phyloP scores from a whole-genome alignment of 2,797 vertebrate genomes.

The Holocentrus rufus region DNA sequence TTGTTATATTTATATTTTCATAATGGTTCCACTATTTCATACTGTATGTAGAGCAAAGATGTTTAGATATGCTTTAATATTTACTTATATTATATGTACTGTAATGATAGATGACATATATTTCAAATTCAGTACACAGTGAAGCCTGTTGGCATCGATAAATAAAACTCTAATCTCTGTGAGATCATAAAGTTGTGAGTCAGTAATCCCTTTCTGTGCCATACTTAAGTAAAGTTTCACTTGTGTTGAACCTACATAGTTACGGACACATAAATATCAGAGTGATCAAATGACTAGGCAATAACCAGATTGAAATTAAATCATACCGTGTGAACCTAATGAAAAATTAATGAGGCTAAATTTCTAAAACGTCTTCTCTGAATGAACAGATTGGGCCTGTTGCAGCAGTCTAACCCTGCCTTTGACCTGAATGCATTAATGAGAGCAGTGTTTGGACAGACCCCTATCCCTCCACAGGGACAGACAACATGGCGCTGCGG shows the following conservation, averaged over 20 bases:
- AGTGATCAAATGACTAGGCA: constrained; percentile 57
- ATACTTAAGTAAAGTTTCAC: too few relatives aligned
- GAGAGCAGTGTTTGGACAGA: constrained; percentile 56
- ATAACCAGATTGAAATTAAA: constrained; percentile 66
- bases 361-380: constrained; percentile 49
- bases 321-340: constrained; percentile 61
- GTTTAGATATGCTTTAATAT: too few relatives aligned
- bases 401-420: constrained; percentile 37
- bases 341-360: constrained; percentile 67
- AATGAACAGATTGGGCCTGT: constrained; percentile 35
- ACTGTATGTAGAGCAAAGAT: too few relatives aligned
- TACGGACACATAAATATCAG: constrained; percentile 14
- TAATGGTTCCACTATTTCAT: too few relatives aligned
- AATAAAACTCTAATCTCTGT: too few relatives aligned
- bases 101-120: too few relatives aligned
- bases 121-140: too few relatives aligned
- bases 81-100: too few relatives aligned
- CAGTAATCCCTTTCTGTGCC: too few relatives aligned
- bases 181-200: too few relatives aligned
- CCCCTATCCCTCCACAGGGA: constrained; percentile 44
- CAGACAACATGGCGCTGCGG: constrained; percentile 43
- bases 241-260: not conserved
- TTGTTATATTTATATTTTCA: too few relatives aligned
- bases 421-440: constrained; percentile 62
- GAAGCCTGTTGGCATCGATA: too few relatives aligned